These are phyloP conservation scores for Phallusia fumigata DNA, from an alignment of 23 tunicate species.

Conservation along the genomic window DNA sequence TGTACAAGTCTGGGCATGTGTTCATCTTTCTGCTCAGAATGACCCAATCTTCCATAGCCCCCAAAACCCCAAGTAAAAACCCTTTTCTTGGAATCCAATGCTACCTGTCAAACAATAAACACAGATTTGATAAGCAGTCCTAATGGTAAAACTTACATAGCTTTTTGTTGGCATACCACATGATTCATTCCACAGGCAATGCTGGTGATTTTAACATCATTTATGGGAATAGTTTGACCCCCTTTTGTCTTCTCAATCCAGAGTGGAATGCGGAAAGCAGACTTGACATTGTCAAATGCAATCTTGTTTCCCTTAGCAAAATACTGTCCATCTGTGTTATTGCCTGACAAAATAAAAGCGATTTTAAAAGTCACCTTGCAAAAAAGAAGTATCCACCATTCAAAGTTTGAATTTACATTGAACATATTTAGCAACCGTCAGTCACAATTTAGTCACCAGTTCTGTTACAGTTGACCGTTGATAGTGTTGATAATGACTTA, in stretches of 20 bases:
- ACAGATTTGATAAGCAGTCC: too few species aligned
- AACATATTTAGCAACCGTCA: too few species aligned
- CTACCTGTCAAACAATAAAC: conserved; percentile 68
- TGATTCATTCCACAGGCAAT: conserved; percentile 86
- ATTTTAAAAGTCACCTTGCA: too few species aligned
- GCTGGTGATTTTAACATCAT: conserved; percentile 64
- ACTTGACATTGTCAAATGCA: conserved; percentile 53
- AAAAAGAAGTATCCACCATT: neutral
- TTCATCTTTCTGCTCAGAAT: conserved; percentile 93
- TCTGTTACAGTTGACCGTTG: too few species aligned
- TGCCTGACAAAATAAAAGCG: too few species aligned
- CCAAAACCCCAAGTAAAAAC: conserved; percentile 97
- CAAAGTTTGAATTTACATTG: neutral
- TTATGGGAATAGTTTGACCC: conserved; percentile 54
- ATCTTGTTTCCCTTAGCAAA: conserved; percentile 75
- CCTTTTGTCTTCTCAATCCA: conserved; percentile 80
- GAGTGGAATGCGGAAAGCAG: conserved; percentile 83
- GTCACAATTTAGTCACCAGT: too few species aligned
- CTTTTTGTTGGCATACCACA: conserved; percentile 52
- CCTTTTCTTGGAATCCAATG: conserved; percentile 81
- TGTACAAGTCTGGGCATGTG: conserved; percentile 81
- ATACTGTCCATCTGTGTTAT: conserved; percentile 93
- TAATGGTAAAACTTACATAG: too few species aligned
- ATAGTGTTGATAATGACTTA: too few species aligned
- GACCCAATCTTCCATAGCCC: conserved; percentile 93